Evolutionary conservation across 1,140 invertebrate species (phyloP).

Genomic region (Drosophila jambulina): DNA sequence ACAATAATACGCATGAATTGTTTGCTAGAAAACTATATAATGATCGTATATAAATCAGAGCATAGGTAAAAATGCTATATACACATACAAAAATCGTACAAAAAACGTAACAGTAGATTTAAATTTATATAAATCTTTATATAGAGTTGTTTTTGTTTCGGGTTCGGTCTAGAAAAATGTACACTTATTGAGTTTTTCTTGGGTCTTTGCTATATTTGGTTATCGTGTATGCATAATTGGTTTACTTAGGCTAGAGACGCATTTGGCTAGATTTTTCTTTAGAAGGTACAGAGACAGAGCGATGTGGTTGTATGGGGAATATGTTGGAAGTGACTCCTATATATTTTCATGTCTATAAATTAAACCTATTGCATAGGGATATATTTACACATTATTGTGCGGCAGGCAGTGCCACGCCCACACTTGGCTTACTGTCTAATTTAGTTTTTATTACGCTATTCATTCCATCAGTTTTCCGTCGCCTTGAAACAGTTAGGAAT

Average conservation of each 20-base stretch:
- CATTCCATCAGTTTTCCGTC: slow-evolving; percentile 38
- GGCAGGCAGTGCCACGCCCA: slow-evolving; percentile 55
- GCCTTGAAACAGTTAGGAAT: slow-evolving; percentile 48
- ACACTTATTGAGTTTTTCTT: slow-evolving; percentile 68
- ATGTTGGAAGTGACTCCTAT: slow-evolving; percentile 22
- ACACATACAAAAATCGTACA: slow-evolving; percentile 78
- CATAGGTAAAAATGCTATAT: slow-evolving; percentile 74
- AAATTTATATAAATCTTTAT: slow-evolving; percentile 13
- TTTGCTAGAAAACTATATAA: slow-evolving; percentile 68
- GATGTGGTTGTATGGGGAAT: slow-evolving; percentile 11
- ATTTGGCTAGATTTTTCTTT: slow-evolving; percentile 68
- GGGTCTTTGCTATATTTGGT: slow-evolving; percentile 19
- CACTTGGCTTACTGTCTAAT: slow-evolving; percentile 64
- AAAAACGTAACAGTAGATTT: slow-evolving; percentile 76
- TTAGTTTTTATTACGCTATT: slow-evolving; percentile 79
- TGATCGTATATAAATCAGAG: slow-evolving; percentile 41
- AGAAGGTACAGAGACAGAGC: slow-evolving; percentile 74
- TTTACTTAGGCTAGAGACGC: slow-evolving; percentile 67
- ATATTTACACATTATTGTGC: slow-evolving; percentile 39
- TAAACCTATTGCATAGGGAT: background rate
- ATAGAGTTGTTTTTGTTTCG: slow-evolving; percentile 12
- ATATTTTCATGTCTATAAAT: slow-evolving; percentile 17
- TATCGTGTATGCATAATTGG: slow-evolving; percentile 53
- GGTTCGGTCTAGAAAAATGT: slow-evolving; percentile 63
- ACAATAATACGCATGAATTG: slow-evolving; percentile 38